phyloP scores from a whole-genome alignment of 1,140 invertebrate species.

The Leptoteleia sp. region DNA sequence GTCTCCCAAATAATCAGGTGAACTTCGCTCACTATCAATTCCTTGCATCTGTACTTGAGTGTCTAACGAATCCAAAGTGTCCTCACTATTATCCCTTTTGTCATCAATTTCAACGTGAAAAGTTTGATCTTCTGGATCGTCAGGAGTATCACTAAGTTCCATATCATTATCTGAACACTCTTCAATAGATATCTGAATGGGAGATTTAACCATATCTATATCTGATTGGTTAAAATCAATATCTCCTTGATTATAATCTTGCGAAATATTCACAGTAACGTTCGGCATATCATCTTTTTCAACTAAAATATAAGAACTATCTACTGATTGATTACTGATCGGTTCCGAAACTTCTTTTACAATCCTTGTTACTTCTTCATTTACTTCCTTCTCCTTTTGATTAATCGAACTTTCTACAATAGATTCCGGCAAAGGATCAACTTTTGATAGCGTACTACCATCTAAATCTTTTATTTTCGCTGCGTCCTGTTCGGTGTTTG shows the following conservation, averaged over 20 bases:
- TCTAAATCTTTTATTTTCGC: conserved; percentile 33
- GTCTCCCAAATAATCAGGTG: conserved; percentile 77
- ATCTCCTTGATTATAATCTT: conserved; percentile 53
- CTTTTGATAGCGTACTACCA: conserved; percentile 2
- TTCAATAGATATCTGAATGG: conserved; percentile 80
- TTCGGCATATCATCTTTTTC: conserved; percentile 76
- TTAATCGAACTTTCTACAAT: conserved; percentile 67
- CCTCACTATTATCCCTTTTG: conserved; percentile 78
- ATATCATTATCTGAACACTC: conserved; percentile 78
- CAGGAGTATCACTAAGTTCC: conserved; percentile 72
- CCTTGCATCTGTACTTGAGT: conserved; percentile 77
- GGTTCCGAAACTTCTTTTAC: conserved; percentile 8
- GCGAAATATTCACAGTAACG: conserved; percentile 69
- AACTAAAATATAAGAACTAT: conserved; percentile 68
- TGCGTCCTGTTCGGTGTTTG: conserved; percentile 61
- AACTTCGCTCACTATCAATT: conserved; percentile 76
- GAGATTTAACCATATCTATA: conserved; percentile 79
- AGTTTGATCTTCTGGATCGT: conserved; percentile 71
- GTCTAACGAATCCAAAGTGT: conserved; percentile 78
- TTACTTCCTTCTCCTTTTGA: conserved; percentile 62
- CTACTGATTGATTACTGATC: conserved; percentile 59
- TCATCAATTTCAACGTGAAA: conserved; percentile 72
- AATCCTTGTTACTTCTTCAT: conserved; percentile 26
- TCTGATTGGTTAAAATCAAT: conserved; percentile 71
- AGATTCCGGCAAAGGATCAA: not conserved